phyloP scores from a whole-genome alignment of 1,140 invertebrate species.

The Wiebesia pumilae region DNA sequence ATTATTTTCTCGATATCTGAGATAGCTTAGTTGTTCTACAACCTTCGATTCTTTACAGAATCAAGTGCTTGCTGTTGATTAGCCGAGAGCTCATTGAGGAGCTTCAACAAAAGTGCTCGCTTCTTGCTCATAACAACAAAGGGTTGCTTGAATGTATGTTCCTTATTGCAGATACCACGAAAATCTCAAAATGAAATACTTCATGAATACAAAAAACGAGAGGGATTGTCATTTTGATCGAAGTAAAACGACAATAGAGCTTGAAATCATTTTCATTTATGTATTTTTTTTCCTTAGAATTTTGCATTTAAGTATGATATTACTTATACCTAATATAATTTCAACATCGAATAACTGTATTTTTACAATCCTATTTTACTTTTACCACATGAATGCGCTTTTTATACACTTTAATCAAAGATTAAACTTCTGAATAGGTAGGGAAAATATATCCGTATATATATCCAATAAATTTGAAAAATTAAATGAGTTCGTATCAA shows the following conservation, averaged over 20 bases:
- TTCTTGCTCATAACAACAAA: background rate
- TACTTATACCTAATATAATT: too few relatives aligned
- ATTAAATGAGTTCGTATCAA: too few relatives aligned
- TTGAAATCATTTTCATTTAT: background rate
- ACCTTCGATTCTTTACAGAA: background rate
- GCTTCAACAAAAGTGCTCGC: background rate
- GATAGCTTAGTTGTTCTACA: background rate
- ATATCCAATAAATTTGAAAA: too few relatives aligned
- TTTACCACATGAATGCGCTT: too few relatives aligned
- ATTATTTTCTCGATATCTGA: background rate
- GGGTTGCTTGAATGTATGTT: background rate
- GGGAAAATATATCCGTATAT: too few relatives aligned
- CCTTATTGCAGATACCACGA: background rate
- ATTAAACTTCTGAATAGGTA: too few relatives aligned
- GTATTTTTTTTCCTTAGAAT: too few relatives aligned
- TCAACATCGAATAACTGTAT: too few relatives aligned
- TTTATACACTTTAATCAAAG: too few relatives aligned
- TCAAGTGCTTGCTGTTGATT: background rate
- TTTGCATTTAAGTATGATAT: too few relatives aligned
- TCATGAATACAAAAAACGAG: conserved; percentile 9
- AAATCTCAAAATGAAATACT: background rate
- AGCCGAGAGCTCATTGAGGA: background rate
- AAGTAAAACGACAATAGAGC: conserved; percentile 11
- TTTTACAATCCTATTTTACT: too few relatives aligned
- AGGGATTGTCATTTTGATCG: conserved; percentile 10